A percentile compares a stretch with the other conserved stretches of the same genome.
Conservation (phyloP, 2,888 invertebrate species). For the Ennomos fuscantarius region DNA sequence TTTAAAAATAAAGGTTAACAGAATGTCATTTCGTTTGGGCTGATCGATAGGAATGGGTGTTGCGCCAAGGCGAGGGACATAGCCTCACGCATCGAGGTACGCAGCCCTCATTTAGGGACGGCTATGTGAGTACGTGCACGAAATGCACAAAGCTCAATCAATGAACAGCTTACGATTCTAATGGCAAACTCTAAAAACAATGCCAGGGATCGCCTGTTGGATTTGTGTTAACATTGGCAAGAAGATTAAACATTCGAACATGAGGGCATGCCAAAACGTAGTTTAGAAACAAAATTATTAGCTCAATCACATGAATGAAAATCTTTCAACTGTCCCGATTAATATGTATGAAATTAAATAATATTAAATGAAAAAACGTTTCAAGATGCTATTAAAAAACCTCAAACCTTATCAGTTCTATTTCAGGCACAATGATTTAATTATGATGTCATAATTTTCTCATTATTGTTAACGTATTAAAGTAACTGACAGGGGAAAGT, state of each 20-base stretch:
- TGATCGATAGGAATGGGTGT: conserved; percentile 52
- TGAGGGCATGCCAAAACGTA: no score
- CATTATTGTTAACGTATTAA: conserved; percentile 13
- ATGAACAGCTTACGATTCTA: conserved; percentile 43
- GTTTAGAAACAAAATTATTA: no score
- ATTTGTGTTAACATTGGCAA: conserved; percentile 2
- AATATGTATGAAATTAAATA: no score
- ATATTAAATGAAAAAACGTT: background rate
- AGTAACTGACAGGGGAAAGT: conserved; percentile 30
- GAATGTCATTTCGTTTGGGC: conserved; percentile 33
- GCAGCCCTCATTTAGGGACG: conserved; percentile 61
- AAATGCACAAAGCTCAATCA: conserved; percentile 59
- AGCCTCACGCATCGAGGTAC: conserved; percentile 62
- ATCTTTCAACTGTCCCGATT: no score
- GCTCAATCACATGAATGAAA: no score
- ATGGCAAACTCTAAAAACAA: conserved; percentile 48
- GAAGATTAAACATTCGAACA: background rate
- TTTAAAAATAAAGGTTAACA: conserved; percentile 22
- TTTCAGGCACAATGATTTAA: background rate
- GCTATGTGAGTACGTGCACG: conserved; percentile 63
- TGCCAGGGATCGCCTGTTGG: conserved; percentile 23
- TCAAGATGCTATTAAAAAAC: conserved; percentile 14
- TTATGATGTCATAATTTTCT: conserved; percentile 16
- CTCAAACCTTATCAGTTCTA: conserved; percentile 12
- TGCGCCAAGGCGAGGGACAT: conserved; percentile 51